Conservation (phyloP, 2,888 invertebrate species). For the Crepidodera aurea region DNA sequence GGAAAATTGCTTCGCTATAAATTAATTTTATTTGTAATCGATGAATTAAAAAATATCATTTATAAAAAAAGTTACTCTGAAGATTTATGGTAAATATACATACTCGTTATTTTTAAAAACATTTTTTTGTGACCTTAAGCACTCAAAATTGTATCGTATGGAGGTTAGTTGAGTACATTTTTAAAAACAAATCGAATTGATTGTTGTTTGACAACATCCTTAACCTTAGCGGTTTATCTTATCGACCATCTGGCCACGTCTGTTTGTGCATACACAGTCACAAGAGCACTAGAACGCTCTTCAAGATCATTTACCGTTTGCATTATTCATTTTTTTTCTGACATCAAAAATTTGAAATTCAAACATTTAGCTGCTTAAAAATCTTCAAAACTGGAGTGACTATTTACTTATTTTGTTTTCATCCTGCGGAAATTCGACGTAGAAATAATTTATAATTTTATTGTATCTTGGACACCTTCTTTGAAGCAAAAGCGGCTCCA, state of each 20-base stretch:
- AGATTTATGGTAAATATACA: too few relatives aligned
- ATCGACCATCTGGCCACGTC: conserved; percentile 25
- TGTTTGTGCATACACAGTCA: conserved; percentile 19
- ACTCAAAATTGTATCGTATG: conserved; percentile 2
- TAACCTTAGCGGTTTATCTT: conserved; percentile 30
- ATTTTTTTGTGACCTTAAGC: background rate
- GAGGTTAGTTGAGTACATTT: background rate
- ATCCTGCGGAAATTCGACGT: too few relatives aligned
- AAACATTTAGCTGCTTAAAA: conserved; percentile 8
- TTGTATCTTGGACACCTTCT: too few relatives aligned
- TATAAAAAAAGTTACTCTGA: too few relatives aligned
- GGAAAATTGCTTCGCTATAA: too few relatives aligned
- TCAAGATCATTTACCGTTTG: conserved; percentile 29
- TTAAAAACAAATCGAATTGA: conserved; percentile 10
- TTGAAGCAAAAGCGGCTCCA: too few relatives aligned
- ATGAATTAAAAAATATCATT: too few relatives aligned
- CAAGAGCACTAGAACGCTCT: conserved; percentile 12
- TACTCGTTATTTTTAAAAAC: background rate
- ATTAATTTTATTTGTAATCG: too few relatives aligned
- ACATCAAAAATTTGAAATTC: conserved; percentile 21
- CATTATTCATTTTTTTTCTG: conserved; percentile 30
- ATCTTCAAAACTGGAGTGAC: background rate
- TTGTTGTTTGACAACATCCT: conserved; percentile 20
- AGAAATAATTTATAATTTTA: too few relatives aligned
- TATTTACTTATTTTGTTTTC: too few relatives aligned